Percentiles rank a stretch among this genome's conserved stretches.
Evolutionary conservation across 2,797 vertebrate genomes (phyloP).

Genomic region (Pseudochirops cupreus): DNA sequence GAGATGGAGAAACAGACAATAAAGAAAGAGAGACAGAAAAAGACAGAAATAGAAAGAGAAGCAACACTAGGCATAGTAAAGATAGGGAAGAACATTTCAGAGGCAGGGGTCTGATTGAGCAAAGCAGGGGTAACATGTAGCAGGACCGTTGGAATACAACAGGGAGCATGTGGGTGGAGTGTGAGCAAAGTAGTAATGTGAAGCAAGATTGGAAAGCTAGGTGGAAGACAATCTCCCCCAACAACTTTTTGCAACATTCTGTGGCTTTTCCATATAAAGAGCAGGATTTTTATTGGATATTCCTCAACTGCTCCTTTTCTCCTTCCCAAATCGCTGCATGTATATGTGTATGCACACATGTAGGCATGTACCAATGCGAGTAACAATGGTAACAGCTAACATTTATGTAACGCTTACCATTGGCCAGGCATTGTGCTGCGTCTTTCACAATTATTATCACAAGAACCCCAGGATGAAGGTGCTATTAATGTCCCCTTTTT

Average conservation of each 20-base stretch:
- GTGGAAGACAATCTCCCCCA: neutral
- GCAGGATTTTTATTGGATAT: neutral
- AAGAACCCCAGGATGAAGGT: neutral
- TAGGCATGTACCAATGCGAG: too few species aligned
- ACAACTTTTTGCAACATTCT: neutral
- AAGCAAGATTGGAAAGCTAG: neutral
- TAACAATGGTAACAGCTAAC: neutral
- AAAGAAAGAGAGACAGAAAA: too few species aligned
- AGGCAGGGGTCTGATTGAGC: neutral
- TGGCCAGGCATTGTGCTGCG: neutral
- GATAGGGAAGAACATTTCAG: neutral
- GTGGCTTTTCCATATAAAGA: neutral
- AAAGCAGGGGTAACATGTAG: neutral
- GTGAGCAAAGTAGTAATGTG: neutral
- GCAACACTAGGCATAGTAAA: neutral
- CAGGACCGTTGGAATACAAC: neutral
- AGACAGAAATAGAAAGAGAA: neutral
- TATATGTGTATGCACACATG: neutral
- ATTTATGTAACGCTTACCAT: neutral
- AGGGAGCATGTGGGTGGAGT: too few species aligned
- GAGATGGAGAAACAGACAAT: neutral
- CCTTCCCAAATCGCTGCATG: neutral
- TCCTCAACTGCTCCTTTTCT: neutral
- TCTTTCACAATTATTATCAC: neutral
- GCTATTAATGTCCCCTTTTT: neutral